Evolutionary conservation across 2,888 invertebrate species (phyloP), one percentile per base, ranked within the genome.

Genomic region (Pristionchus japonicus): DNA sequence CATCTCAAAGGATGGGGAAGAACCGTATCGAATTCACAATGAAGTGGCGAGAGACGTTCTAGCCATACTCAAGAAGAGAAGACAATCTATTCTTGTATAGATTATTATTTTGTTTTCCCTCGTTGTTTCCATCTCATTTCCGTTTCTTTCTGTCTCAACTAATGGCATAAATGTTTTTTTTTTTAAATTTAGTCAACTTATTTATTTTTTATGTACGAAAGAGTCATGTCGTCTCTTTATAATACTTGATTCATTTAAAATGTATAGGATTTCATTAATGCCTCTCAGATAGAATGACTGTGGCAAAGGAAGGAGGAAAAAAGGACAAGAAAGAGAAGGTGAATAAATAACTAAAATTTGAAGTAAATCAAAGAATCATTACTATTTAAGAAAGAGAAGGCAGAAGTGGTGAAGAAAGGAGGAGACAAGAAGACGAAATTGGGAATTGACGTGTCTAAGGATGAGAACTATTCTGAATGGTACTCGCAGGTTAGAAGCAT

Each of bases 401-500:
- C 96, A 95, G 97, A 74, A n/a, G 40, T 40, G 74, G 40, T 11
- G 70, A 83, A 31, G 34, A 89, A 84, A 17, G 91, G 90, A 20
- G 91, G 94, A 0, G 98, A 98, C 95, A 98, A 98, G 95, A 98
- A 98, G 94, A 98, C 98, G 0, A 96, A 98, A 84, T 95, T 99
- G 17, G 98, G 99, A 2, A 95, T 99, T 31, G 99, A 99, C 95
- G 70, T 97, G 0, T 97, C 96, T 92, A 99, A 99, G 95, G 97
- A 97, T 92, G 97, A 97, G 43, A 97, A 98, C 95, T 95, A 99
- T 34, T 96, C 98, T 0, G 98, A 99, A 90, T 99, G 99, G 99
- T 99, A 98, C 95, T 97, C 98, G 0, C 98, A 93, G 90, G 92
- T 92, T 31, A n/a, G 85, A n/a, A n/a, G n/a, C n/a, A n/a, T n/a